These are phyloP conservation scores for Limnephilus auricula DNA, from an alignment of 2,888 invertebrate species.

Conservation along the genomic window DNA sequence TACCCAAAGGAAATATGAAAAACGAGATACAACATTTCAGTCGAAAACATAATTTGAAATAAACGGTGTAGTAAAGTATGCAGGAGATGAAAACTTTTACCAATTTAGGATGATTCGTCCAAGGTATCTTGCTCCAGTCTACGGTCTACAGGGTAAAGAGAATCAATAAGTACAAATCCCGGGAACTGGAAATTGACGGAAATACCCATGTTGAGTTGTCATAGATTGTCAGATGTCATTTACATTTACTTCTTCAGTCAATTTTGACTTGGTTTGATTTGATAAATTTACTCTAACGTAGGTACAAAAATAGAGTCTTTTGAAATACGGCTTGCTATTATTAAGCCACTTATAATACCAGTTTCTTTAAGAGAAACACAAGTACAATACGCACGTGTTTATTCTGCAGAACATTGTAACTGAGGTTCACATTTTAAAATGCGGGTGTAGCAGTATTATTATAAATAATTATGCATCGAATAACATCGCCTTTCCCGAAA, in stretches of 20 bases:
- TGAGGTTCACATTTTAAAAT: background rate
- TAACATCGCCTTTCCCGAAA: no score
- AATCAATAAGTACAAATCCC: background rate
- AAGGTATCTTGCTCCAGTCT: background rate
- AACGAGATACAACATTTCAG: background rate
- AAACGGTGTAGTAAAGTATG: background rate
- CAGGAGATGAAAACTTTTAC: slow-evolving; percentile 4
- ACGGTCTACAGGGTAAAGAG: background rate
- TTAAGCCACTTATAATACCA: background rate
- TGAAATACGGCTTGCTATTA: background rate
- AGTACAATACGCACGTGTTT: no score
- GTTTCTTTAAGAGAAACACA: background rate
- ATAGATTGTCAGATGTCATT: background rate
- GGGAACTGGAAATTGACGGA: background rate
- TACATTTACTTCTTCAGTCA: background rate
- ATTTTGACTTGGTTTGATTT: background rate
- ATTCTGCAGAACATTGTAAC: no score
- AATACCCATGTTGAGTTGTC: background rate
- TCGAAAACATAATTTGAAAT: background rate
- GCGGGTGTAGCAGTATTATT: background rate
- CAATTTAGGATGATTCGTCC: background rate
- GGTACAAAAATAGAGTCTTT: background rate
- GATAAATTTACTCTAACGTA: background rate
- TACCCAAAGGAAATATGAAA: slow-evolving; percentile 5
- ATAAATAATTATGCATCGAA: background rate